Base-by-base conservation (phyloP, 2,113 vertebrate genomes). In the Aramus guarauna region DNA sequence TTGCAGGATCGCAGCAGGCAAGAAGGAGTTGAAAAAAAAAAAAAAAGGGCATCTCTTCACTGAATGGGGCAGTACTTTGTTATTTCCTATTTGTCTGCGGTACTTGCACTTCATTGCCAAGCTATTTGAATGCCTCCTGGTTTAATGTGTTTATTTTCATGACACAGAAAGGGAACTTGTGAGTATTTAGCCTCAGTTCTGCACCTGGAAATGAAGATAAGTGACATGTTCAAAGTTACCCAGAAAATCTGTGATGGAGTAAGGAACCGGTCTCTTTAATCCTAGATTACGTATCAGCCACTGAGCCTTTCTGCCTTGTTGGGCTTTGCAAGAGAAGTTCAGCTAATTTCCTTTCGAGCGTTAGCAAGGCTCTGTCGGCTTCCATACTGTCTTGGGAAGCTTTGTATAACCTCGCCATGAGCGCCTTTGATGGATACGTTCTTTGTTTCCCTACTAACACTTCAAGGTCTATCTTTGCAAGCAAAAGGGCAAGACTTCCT, bases 151-250 rank as follows among this genome's bases (percentile, higher is more conserved):
- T 96, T 96, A 86, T 95, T 97, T 96, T 96, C 82, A 39, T 90
- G 83, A 90, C 83, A 48, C 68, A 84, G 88, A 77, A 71, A 86
- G 85, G 94, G 95, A 94, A 97, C 94, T 71, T 86, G 64, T 4
- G 60, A 94, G 75, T 64, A 92, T 95, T 95, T 94, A 86, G 96
- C 90, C 96, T 96, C 88, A 83, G 93, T 97, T 97, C 90, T 95
- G 88, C 58, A 77, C n/a, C n/a, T n/a, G n/a, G 92, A 94, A 74
- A 41, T 63, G 59, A 81, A 37, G 26, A 56, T 64, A 56, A 85
- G 73, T 80, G 84, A 92, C 90, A 88, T 21, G 3, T 59, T 88
- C 45, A 43, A 47, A 93, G 95, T 63, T 86, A 60, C 26, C 12
- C 32, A 34, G 72, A 96, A 97, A 96, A 90, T 92, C 75, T 93